Evolutionary conservation across 2,113 vertebrate species (phyloP), one percentile per base, ranked within the genome.

Genomic region (Pterocles gutturalis): DNA sequence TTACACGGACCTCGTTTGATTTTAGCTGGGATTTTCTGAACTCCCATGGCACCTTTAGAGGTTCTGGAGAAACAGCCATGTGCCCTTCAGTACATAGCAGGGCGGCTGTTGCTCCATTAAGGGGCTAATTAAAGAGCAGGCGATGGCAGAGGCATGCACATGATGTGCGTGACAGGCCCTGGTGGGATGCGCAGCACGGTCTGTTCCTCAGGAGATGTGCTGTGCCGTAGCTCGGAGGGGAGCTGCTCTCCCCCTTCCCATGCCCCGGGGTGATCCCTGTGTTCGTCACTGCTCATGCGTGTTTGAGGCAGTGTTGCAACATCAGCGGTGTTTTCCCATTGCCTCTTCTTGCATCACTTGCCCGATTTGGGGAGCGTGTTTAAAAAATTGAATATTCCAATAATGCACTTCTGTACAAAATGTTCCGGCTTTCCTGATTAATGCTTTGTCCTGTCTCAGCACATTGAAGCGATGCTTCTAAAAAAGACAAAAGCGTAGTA

Each of bases 201-300:
- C 67, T 36, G 21, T 69, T 78, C 45, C 26, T 25, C 11, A 2
- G 26, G 41, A 21, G 9, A 14, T 16, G 16, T 17, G 76, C n/a
- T 34, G 55, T 16, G 73, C 26, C 1, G 46, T 2, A 12, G n/a
- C 25, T 49, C 22, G 2, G 1, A 7, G 18, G 18, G 29, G 29
- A 43, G 19, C 66, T 49, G 49, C 36, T 82, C 51, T 26, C 17
- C 45, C 64, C 48, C 38, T 29, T 72, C 41, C 57, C 0, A 0
- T 13, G 48, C 48, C 34, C 66, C 0, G 7, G 16, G 29, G 5
- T 33, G 38, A 33, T 46, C 65, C 4, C 1, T 19, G 49, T 5
- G 1, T 43, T 34, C 28, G 9, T 48, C 11, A 1, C 60, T 29
- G 28, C 25, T 34, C 25, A 2, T 1, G 1, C 43, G 9, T 19